Evolutionary conservation across 2,113 vertebrate species (phyloP).

Genomic region (Melanostigma gelatinosum): DNA sequence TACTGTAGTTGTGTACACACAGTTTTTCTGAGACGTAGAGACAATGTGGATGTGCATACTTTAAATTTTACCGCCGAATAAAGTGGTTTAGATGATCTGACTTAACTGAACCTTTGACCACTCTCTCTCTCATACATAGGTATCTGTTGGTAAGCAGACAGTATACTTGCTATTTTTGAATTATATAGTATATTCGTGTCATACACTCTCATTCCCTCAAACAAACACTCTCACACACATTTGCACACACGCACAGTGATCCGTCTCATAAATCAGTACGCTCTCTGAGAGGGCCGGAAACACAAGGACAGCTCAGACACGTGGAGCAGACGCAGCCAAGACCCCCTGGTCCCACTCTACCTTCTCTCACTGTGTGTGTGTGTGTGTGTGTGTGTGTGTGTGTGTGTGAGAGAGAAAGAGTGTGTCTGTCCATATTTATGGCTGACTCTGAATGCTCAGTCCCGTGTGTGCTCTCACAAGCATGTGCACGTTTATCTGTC

Average conservation of each 20-base stretch:
- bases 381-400: conserved; percentile 24
- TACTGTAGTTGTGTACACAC: neutral
- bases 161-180: neutral
- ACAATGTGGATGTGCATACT: neutral
- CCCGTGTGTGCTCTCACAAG: conserved; percentile 16
- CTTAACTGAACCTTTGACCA: neutral
- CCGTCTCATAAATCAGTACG: conserved; percentile 71
- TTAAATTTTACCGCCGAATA: neutral
- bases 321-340: conserved; percentile 70
- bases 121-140: neutral
- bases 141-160: neutral
- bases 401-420: conserved; percentile 14
- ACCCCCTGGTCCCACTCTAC: conserved; percentile 57
- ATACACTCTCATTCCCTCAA: neutral
- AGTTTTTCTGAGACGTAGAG: neutral
- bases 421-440: conserved; percentile 55
- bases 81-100: neutral
- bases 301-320: conserved; percentile 72
- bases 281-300: conserved; percentile 65
- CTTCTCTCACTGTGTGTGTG: conserved; percentile 14
- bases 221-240: conserved; percentile 20
- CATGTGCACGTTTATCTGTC: conserved; percentile 27
- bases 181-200: neutral
- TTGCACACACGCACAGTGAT: conserved; percentile 33
- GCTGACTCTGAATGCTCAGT: conserved; percentile 40